Conservation (phyloP, 2,888 invertebrate species). For the Melolontha melolontha region DNA sequence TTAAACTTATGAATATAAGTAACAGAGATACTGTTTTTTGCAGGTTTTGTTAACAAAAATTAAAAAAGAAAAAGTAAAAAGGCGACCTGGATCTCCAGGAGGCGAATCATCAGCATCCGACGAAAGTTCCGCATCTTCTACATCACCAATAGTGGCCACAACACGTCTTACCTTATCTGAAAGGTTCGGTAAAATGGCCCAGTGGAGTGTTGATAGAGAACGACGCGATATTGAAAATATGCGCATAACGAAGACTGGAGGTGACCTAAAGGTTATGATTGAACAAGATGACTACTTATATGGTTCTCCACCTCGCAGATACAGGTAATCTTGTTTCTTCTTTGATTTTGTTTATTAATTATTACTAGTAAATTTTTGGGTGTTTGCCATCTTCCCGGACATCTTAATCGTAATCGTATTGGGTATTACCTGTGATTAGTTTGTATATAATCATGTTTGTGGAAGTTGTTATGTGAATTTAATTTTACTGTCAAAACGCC, state of each 20-base stretch:
- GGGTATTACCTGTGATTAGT: too few relatives aligned
- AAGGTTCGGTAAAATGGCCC: constrained; percentile 91
- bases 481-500: too few relatives aligned
- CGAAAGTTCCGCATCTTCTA: constrained; percentile 70
- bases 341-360: not conserved
- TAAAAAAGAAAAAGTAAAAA: constrained; percentile 63
- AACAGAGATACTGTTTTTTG: constrained; percentile 21
- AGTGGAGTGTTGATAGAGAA: constrained; percentile 83
- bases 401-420: too few relatives aligned
- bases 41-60: constrained; percentile 62
- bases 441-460: too few relatives aligned
- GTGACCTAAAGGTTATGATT: constrained; percentile 82
- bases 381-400: too few relatives aligned
- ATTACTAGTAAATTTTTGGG: too few relatives aligned
- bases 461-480: too few relatives aligned
- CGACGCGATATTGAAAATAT: constrained; percentile 88
- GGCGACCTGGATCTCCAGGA: constrained; percentile 65
- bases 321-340: constrained; percentile 55
- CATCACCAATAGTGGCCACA: constrained; percentile 73
- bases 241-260: constrained; percentile 84
- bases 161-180: constrained; percentile 82
- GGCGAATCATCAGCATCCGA: constrained; percentile 72
- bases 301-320: constrained; percentile 70
- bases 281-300: constrained; percentile 71
- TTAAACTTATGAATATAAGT: too few relatives aligned